phyloP scores from a whole-genome alignment of 2,888 invertebrate species.

The Eupithecia inturbata region DNA sequence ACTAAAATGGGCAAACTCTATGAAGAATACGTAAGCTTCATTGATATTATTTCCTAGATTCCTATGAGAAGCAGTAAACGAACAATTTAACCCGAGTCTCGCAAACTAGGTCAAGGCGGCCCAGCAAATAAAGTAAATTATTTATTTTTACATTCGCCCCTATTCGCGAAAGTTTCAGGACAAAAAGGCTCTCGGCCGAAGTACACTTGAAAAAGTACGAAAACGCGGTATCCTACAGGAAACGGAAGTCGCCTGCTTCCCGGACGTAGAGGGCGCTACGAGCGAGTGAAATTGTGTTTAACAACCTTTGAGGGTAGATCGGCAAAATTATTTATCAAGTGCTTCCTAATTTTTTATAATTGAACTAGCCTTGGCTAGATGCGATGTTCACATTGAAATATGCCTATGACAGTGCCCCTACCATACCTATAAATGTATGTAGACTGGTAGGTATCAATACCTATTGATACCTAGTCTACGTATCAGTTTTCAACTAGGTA shows the following conservation, averaged over 20 bases:
- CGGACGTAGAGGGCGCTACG: constrained; percentile 77
- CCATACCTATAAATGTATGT: too few species aligned
- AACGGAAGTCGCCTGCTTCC: constrained; percentile 79
- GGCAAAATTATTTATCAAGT: constrained; percentile 61
- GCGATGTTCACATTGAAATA: neutral
- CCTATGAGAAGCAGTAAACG: neutral
- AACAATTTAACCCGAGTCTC: neutral
- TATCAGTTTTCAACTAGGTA: too few species aligned
- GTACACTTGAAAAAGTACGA: constrained; percentile 74
- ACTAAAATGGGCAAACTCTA: neutral
- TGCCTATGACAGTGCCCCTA: neutral
- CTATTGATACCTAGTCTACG: too few species aligned
- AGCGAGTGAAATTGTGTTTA: constrained; percentile 77
- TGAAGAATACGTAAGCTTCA: neutral
- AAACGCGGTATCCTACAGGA: constrained; percentile 78
- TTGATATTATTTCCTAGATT: neutral
- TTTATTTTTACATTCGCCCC: constrained; percentile 53
- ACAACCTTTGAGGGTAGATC: constrained; percentile 60
- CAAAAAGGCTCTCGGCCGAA: constrained; percentile 68
- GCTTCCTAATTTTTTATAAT: constrained; percentile 48
- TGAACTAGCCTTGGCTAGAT: neutral
- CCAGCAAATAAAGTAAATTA: constrained; percentile 41
- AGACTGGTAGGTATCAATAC: too few species aligned
- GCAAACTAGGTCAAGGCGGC: constrained; percentile 36
- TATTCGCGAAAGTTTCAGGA: constrained; percentile 61